Evolutionary conservation across 2,113 vertebrate genomes (phyloP), one percentile per base, ranked within the genome.

Genomic region (Caranx melampygus): DNA sequence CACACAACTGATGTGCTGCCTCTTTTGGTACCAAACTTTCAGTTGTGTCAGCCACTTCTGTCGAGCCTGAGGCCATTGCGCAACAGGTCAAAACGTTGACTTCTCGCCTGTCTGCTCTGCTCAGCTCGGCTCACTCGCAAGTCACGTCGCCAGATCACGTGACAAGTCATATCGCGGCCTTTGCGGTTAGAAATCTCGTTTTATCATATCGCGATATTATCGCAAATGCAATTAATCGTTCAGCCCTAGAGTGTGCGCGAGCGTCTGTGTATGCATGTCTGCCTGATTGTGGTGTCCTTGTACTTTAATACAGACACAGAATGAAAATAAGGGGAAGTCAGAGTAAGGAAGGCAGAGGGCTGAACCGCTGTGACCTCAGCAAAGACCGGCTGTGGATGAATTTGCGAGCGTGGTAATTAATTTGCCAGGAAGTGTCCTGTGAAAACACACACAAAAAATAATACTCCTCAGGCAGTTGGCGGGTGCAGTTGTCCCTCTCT

Each of bases 211-310:
- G n/a, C n/a, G n/a, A n/a, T n/a, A n/a, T n/a, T n/a, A n/a, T n/a
- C n/a, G n/a, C n/a, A n/a, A n/a, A n/a, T n/a, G n/a, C n/a, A n/a
- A n/a, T n/a, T n/a, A n/a, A n/a, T n/a, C n/a, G n/a, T n/a, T n/a
- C n/a, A n/a, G n/a, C n/a, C n/a, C n/a, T n/a, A n/a, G n/a, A 84
- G 74, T 68, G 69, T 66, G 47, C 82, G 67, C 15, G 6, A 60
- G 57, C 14, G 6, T 45, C 9, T 58, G 75, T 45, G 62, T 81
- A 4, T 78, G 60, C 16, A 5, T 79, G 65, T 64, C 44, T 44
- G 79, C 26, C 75, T 72, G 78, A 87, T 83, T 82, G 69, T 65
- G 34, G 47, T 52, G 75, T 65, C 80, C 83, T 89, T 82, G 79
- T 63, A 62, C 26, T 72, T 84, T 71, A 87, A 74, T 79, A 61